Base-by-base conservation (phyloP, 2,888 invertebrate species). In the Melipona bicolor region DNA sequence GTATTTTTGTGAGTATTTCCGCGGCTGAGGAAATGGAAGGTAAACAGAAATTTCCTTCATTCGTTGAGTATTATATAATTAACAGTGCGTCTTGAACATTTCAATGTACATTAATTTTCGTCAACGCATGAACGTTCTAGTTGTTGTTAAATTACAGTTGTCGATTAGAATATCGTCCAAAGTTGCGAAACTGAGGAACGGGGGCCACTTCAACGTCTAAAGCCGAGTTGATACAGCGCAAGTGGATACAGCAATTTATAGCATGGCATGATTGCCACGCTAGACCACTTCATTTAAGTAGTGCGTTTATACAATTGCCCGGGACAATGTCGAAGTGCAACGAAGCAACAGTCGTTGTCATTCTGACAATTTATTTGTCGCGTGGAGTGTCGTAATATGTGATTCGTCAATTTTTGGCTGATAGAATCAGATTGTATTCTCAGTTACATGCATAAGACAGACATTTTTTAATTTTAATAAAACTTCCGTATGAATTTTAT, bases 211-310 rank as follows among this genome's bases (percentile, higher is more conserved):
- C 43, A 43, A 21, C 21, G n/a, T 17, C 4, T 59, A 52, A 59
- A 67, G 49, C 52, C 27, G 27, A 70, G 56, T 65, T 52, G 59
- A n/a, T n/a, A 59, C 64, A 71, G 27, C 21, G 21, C 32, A 49
- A 70, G 69, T 43, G 36, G 17, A 21, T 71, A n/a, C 32, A 61
- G 71, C 52, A 52, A 65, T 61, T 79, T 78, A 77, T 69, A 27
- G 49, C 21, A 36, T 24, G 32, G 32, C 32, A n/a, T 54, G 61
- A 43, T 59, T 27, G 78, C 21, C 61, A 6, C 32, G 43, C 67
- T 49, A 67, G 32, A 15, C 59, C 36, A 62, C 32, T 72, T 68
- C 49, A 61, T 68, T 79, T 79, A 72, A 79, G 61, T 72, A 62
- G 72, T 62, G 21, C 21, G 24, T 5, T 15, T 52, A 50, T 21